Base-by-base conservation (phyloP, 2,797 vertebrate genomes). In the Chelonia mydas region DNA sequence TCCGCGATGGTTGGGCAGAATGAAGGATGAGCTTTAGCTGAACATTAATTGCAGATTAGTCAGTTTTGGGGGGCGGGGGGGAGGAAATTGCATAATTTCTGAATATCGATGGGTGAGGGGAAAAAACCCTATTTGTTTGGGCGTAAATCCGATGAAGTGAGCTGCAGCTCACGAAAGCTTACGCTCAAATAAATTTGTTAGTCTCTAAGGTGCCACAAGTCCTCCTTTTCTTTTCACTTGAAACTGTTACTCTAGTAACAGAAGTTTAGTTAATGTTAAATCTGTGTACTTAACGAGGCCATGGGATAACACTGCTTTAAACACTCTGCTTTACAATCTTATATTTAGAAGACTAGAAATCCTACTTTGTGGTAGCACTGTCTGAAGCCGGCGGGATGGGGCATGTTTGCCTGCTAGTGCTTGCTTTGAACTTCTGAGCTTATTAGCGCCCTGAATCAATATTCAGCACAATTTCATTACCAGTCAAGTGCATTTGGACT, bases 381-480 rank as follows among this genome's bases (percentile, higher is more conserved):
- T 96, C 83, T 96, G 97, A 97, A 94, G 90, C 54, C 96, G 94
- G 90, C 93, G 84, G 92, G 90, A 59, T 13, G 76, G 81, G 84
- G 87, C 90, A 91, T 95, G 78, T 95, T 91, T 97, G 94, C 97
- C 97, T 97, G 97, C 94, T 33, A 91, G 96, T 92, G 92, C 88
- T 97, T 92, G 45, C 97, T 98, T 98, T 98, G 97, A 98, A 98
- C 97, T 98, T 96, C 90, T 92, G 94, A 98, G 96, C 95, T 98
- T 98, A 97, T 98, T 98, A 98, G 95, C 93, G 89, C 95, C 95
- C 81, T 94, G 91, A 98, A 97, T 98, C 97, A 98, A 98, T 98
- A 98, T 97, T 97, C 97, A 95, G 83, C 96, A 88, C 92, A 89
- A 95, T 96, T 98, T 98, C 96, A 97, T 95, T 96, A 95, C 82